Evolutionary conservation across 2,888 invertebrate species (phyloP).

Genomic region (Falcaria lacertinaria): DNA sequence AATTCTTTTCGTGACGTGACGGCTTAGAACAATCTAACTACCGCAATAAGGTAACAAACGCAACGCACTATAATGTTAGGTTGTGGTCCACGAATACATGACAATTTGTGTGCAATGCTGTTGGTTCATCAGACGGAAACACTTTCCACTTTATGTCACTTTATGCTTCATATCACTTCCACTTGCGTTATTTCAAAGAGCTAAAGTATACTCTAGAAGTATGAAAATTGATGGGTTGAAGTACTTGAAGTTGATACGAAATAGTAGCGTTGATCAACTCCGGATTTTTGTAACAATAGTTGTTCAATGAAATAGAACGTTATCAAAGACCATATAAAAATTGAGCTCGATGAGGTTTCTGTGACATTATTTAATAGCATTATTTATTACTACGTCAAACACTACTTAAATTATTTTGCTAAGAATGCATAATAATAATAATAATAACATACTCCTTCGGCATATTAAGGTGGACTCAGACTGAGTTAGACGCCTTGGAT

Average conservation of each 20-base stretch:
- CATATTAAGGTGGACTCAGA: too few relatives aligned
- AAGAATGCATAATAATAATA: too few relatives aligned
- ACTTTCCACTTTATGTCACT: constrained; percentile 66
- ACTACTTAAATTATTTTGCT: too few relatives aligned
- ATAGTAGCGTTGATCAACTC: not conserved
- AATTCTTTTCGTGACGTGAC: not conserved
- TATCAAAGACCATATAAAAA: too few relatives aligned
- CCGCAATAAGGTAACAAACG: constrained; percentile 14
- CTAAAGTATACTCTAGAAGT: not conserved
- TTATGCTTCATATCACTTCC: constrained; percentile 37
- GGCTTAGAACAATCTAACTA: not conserved
- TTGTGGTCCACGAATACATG: constrained; percentile 27
- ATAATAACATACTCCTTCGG: too few relatives aligned
- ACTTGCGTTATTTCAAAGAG: not conserved
- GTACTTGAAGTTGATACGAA: not conserved
- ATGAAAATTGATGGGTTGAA: not conserved
- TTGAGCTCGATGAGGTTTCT: too few relatives aligned
- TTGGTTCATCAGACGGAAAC: constrained; percentile 56
- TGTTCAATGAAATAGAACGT: too few relatives aligned
- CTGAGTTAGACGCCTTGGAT: too few relatives aligned
- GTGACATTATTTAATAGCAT: too few relatives aligned
- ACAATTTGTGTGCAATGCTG: constrained; percentile 51
- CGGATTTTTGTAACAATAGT: not conserved
- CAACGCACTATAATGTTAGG: constrained; percentile 28
- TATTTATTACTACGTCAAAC: too few relatives aligned